Conservation (phyloP, 2,113 vertebrate genomes). For the Pimephales promelas region DNA sequence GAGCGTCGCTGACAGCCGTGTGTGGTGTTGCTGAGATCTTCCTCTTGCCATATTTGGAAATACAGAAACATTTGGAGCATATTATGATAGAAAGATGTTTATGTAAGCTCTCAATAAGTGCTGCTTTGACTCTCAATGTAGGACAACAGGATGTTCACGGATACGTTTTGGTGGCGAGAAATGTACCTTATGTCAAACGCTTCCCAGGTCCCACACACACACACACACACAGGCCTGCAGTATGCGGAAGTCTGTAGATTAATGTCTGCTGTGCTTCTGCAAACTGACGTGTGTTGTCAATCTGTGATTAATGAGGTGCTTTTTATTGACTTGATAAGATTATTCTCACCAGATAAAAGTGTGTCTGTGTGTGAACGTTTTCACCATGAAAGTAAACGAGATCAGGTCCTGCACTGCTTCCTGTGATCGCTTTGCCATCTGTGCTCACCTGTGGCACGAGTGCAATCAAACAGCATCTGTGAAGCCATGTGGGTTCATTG, state of each 20-base stretch:
- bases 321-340: conserved; percentile 38
- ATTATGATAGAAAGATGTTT: conserved; percentile 20
- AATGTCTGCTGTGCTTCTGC: conserved; percentile 16
- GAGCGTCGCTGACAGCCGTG: not conserved
- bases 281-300: conserved; percentile 20
- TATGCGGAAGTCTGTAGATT: conserved; percentile 27
- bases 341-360: conserved; percentile 28
- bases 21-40: not conserved
- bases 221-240: not conserved
- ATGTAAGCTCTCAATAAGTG: conserved; percentile 1
- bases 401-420: not conserved
- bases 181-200: not conserved
- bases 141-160: conserved; percentile 5
- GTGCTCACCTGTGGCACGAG: not conserved
- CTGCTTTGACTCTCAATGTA: not conserved
- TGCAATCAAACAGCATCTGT: not conserved
- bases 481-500: not conserved
- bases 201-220: not conserved
- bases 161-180: not conserved
- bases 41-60: not conserved
- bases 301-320: conserved; percentile 34
- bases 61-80: not conserved
- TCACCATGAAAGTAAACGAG: not conserved
- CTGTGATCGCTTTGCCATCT: not conserved
- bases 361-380: not conserved